Base-by-base conservation (phyloP, 2,797 vertebrate species). In the Helostoma temminkii region DNA sequence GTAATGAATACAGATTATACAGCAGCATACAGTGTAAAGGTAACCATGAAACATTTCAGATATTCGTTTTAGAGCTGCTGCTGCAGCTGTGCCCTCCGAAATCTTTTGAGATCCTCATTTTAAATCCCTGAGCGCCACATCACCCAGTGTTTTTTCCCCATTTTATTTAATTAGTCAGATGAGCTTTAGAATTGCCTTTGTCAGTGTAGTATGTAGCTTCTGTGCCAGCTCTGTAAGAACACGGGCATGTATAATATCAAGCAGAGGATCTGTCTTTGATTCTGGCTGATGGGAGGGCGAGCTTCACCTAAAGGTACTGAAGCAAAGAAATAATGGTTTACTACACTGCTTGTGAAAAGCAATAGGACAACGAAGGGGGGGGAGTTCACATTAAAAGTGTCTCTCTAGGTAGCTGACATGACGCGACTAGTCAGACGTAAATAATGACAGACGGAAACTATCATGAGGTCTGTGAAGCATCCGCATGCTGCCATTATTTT, bases 391-490 rank as follows among this genome's bases (percentile, higher is more conserved):
- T 97, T 96, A 95, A 95, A 91, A 96, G 96, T 94, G 95, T 95
- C 94, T 97, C 95, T 93, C 93, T 94, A 96, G 96, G 95, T 97
- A 96, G 93, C 96, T 97, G 97, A 98, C 97, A 97, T 95, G 96
- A 97, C 95, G 95, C 95, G 95, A 96, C 95, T 96, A 97, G 95
- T 97, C 96, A 97, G 96, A 99, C 92, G 96, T 98, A 98, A 98
- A 98, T 98, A 98, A 98, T 97, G 96, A 98, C 97, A 97, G 97
- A 96, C 95, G 95, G 96, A 97, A 97, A 96, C 96, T 95, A 99
- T 98, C 96, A 98, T 98, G 96, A 99, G 97, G 95, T 97, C 97
- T 98, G 96, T 96, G 97, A 97, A 97, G 97, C 97, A 95, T 98
- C 96, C 95, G 94, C 92, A 84, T 93, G 95, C 95, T 94, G 95